A percentile compares a stretch with the other conserved stretches of the same genome.
phyloP scores from a whole-genome alignment of 2,888 invertebrate genomes.

The Danaus chrysippus region DNA sequence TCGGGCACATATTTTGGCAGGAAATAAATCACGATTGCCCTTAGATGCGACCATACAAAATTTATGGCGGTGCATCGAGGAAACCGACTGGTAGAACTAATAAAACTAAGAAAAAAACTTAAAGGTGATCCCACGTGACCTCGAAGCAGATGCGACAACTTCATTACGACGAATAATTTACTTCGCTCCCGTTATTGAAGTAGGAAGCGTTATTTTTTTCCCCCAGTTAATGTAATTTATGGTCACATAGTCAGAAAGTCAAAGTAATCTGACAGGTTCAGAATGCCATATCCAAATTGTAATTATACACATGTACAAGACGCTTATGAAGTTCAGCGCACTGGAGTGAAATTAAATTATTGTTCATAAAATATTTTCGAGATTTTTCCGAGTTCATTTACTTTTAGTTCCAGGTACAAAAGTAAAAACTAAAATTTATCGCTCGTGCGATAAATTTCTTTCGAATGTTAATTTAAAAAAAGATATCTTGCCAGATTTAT shows the following conservation, averaged over 20 bases:
- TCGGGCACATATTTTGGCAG: constrained; percentile 75
- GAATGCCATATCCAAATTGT: constrained; percentile 34
- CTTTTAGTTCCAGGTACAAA: constrained; percentile 32
- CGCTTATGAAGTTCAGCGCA: constrained; percentile 36
- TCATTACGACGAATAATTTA: constrained; percentile 71
- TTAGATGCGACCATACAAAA: constrained; percentile 70
- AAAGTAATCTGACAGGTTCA: constrained; percentile 47
- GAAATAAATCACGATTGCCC: constrained; percentile 70
- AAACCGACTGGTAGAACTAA: constrained; percentile 55
- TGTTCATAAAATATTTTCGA: constrained; percentile 35
- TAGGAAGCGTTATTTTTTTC: constrained; percentile 69
- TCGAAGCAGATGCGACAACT: constrained; percentile 69
- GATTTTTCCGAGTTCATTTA: constrained; percentile 33
- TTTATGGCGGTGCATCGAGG: constrained; percentile 68
- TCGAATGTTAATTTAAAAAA: constrained; percentile 2
- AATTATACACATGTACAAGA: constrained; percentile 35
- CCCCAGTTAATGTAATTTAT: constrained; percentile 70
- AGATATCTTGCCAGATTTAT: constrained; percentile 10
- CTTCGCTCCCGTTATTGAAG: constrained; percentile 72
- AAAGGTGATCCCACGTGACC: constrained; percentile 56
- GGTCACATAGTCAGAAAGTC: constrained; percentile 54
- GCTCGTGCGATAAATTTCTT: constrained; percentile 25
- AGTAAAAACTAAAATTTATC: constrained; percentile 30
- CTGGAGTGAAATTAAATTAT: constrained; percentile 32
- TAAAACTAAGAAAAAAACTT: constrained; percentile 53